A percentile compares a stretch with the other conserved stretches of the same genome.
phyloP scores from a whole-genome alignment of 2,113 vertebrate genomes.

The Saguinus midas region DNA sequence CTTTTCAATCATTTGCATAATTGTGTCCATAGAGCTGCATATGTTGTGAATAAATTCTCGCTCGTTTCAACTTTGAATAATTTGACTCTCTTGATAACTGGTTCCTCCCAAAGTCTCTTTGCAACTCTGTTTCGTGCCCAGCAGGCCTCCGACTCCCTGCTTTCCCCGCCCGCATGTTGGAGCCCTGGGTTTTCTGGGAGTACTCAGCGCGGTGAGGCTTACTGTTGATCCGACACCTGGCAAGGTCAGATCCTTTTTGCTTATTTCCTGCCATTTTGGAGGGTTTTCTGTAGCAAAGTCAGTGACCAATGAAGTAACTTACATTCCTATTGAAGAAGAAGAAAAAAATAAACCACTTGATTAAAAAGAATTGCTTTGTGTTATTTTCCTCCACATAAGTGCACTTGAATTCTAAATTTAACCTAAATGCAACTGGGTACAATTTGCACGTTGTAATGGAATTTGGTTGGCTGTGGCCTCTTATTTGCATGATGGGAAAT shows the following conservation, averaged over 20 bases:
- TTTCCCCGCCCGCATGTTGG: fast-evolving
- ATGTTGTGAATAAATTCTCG: slow-evolving; percentile 68
- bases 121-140: fast-evolving
- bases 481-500: neutral
- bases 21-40: slow-evolving; percentile 28
- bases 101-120: neutral
- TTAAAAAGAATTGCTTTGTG: neutral
- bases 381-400: neutral
- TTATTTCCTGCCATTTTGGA: slow-evolving; percentile 32
- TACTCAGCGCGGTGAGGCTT: neutral
- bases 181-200: neutral
- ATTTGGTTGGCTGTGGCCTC: neutral
- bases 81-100: slow-evolving; percentile 19
- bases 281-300: slow-evolving; percentile 37
- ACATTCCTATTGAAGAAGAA: slow-evolving; percentile 26
- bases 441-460: neutral
- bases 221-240: neutral
- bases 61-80: slow-evolving; percentile 28
- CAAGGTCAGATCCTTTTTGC: neutral
- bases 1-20: slow-evolving; percentile 35
- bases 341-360: slow-evolving; percentile 47
- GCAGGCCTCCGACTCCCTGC: neutral
- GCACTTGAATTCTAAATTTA: neutral
- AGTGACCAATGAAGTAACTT: slow-evolving; percentile 46
- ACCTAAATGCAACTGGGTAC: neutral